Percentiles rank a stretch among this genome's conserved stretches.
Evolutionary conservation across 2,888 invertebrate species (phyloP).

Genomic region (Crepidodera aurea): DNA sequence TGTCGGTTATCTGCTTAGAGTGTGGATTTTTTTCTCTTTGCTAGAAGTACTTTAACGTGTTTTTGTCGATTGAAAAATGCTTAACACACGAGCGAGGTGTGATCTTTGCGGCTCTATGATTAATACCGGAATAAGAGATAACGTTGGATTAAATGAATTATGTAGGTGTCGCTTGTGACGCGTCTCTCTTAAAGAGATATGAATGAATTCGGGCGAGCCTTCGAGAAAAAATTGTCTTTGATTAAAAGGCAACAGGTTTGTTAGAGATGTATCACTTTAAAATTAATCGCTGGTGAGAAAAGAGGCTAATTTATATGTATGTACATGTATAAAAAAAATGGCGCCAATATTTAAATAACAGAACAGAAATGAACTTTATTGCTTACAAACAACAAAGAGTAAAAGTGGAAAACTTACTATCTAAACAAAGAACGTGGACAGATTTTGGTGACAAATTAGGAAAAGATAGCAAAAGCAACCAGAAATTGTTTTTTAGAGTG

Average conservation of each 20-base stretch:
- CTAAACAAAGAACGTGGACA: too few relatives aligned
- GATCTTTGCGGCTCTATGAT: conserved; percentile 58
- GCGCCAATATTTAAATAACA: too few relatives aligned
- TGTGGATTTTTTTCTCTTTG: conserved; percentile 53
- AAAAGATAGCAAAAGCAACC: too few relatives aligned
- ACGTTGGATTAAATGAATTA: conserved; percentile 56
- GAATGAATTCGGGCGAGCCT: conserved; percentile 38
- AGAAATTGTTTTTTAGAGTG: too few relatives aligned
- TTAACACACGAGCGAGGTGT: conserved; percentile 57
- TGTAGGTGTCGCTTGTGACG: conserved; percentile 51
- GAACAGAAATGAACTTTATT: too few relatives aligned
- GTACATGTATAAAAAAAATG: too few relatives aligned
- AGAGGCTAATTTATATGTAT: too few relatives aligned
- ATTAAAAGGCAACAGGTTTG: conserved; percentile 22
- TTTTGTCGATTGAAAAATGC: conserved; percentile 53
- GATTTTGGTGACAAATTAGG: too few relatives aligned
- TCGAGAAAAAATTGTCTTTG: conserved; percentile 9
- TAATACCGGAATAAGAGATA: conserved; percentile 55
- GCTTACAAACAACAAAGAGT: too few relatives aligned
- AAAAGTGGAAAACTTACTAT: too few relatives aligned
- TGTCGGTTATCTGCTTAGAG: conserved; percentile 58
- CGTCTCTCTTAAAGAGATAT: conserved; percentile 43
- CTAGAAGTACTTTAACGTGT: conserved; percentile 59
- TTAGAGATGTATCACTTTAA: conserved; percentile 3
- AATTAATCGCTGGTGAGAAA: conserved; percentile 9